phyloP scores from a whole-genome alignment of 2,113 vertebrate species.

The Paedocypris sp. region DNA sequence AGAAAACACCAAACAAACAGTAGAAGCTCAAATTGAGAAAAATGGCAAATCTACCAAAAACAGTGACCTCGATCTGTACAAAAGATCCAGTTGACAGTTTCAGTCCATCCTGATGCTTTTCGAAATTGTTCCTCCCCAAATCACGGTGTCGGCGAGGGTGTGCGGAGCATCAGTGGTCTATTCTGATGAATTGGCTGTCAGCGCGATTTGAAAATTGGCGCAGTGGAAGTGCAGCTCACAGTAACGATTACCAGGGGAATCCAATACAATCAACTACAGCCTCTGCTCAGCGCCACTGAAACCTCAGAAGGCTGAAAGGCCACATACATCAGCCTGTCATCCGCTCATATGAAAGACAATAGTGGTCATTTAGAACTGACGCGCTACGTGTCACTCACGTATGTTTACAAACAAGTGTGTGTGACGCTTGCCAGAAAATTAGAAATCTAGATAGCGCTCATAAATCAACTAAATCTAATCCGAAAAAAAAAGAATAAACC shows the following conservation, averaged over 20 bases:
- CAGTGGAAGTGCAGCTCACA: conserved; percentile 29
- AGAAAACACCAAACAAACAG: too few species aligned
- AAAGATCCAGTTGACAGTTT: too few species aligned
- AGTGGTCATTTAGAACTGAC: conserved; percentile 21
- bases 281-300: conserved; percentile 15
- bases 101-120: not conserved
- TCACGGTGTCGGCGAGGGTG: conserved; percentile 23
- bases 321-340: conserved; percentile 20
- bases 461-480: not conserved
- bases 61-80: too few species aligned
- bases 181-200: conserved; percentile 41
- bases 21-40: too few species aligned
- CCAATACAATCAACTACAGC: conserved; percentile 26
- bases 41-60: too few species aligned
- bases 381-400: conserved; percentile 26
- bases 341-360: conserved; percentile 18
- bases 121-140: not conserved
- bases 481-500: too few species aligned
- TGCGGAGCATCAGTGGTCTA: conserved; percentile 18
- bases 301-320: not conserved
- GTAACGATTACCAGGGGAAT: conserved; percentile 32
- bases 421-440: not conserved
- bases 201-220: conserved; percentile 28
- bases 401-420: not conserved
- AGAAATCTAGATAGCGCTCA: not conserved